Evolutionary conservation across 2,888 invertebrate genomes (phyloP).

Genomic region (Trypoxylon attenuatum): DNA sequence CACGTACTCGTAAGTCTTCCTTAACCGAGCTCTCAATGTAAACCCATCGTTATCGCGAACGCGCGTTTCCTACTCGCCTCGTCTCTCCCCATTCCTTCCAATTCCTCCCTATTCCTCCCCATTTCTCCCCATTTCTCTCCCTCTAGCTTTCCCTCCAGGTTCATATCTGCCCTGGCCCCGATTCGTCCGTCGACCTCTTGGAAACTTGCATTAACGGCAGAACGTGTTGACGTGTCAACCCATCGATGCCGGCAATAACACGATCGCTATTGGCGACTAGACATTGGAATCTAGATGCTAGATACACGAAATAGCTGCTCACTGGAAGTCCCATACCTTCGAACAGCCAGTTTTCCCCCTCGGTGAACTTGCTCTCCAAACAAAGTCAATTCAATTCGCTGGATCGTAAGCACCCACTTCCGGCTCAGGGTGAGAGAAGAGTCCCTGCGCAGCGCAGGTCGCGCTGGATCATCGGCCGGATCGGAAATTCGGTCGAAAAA

Average conservation of each 20-base stretch:
- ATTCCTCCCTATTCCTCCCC: too few species aligned
- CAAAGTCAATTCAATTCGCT: background rate
- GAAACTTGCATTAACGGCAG: conserved; percentile 43
- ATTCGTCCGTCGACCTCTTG: conserved; percentile 23
- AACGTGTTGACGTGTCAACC: conserved; percentile 43
- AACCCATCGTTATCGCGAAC: conserved; percentile 50
- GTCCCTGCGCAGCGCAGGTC: too few species aligned
- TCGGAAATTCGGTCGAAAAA: conserved; percentile 10
- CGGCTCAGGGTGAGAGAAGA: too few species aligned
- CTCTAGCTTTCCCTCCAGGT: too few species aligned
- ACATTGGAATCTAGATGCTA: conserved; percentile 25
- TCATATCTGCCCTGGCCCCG: too few species aligned
- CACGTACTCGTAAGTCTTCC: conserved; percentile 54
- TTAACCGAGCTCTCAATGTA: conserved; percentile 44
- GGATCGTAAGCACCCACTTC: background rate
- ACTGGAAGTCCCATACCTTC: background rate
- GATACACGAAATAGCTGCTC: conserved; percentile 6
- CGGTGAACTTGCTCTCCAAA: background rate
- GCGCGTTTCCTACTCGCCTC: too few species aligned
- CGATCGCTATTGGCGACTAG: conserved; percentile 16
- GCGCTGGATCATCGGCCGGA: too few species aligned
- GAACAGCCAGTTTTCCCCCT: background rate
- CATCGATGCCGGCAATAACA: conserved; percentile 24
- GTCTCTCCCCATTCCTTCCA: too few species aligned
- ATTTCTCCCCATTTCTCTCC: too few species aligned